Conservation (phyloP, 92 coral and sea anemone genomes). For the Parazoanthus swiftii region DNA sequence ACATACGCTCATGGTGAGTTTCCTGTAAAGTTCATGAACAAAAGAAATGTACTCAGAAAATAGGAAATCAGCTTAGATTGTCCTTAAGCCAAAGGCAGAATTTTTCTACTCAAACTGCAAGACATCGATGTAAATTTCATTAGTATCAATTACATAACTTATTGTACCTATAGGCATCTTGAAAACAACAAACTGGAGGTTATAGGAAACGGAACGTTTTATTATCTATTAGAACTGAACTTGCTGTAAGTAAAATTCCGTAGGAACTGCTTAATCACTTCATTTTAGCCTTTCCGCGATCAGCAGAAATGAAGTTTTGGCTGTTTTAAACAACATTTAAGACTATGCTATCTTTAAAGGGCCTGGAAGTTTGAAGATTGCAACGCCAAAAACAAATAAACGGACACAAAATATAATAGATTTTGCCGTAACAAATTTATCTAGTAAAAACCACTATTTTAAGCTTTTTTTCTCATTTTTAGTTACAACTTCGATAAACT, state of each 20-base stretch:
- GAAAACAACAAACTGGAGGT: background rate
- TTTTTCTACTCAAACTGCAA: background rate
- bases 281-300: background rate
- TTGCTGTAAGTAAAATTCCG: background rate
- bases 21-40: no score
- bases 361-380: conserved; percentile 1
- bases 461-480: no score
- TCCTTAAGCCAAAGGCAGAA: background rate
- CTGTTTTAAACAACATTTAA: background rate
- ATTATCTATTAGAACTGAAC: background rate
- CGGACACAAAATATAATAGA: background rate
- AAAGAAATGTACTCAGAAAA: no score
- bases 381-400: background rate
- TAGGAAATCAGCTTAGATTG: background rate
- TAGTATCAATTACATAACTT: background rate
- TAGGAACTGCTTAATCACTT: background rate
- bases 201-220: background rate
- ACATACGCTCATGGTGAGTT: no score
- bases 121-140: background rate
- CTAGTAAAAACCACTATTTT: no score
- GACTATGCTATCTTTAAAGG: background rate
- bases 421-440: no score
- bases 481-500: no score
- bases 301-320: background rate
- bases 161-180: background rate